Conservation (phyloP, 2,888 invertebrate species). For the Gymnocheta viridis region DNA sequence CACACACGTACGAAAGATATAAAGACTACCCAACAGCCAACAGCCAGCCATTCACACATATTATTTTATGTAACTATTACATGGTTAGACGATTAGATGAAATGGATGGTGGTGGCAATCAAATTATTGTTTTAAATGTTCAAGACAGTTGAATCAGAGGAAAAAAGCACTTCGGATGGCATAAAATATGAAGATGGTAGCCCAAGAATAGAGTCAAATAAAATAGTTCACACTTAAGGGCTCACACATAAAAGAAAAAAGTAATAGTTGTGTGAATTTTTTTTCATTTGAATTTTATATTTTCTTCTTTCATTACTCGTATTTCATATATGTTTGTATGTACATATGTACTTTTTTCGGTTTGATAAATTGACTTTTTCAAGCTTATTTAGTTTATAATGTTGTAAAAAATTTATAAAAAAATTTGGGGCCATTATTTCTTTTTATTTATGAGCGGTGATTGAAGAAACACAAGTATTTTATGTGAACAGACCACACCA, state of each 20-base stretch:
- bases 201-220: conserved; percentile 15
- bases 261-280: conserved; percentile 64
- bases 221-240: conserved; percentile 7
- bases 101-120: conserved; percentile 60
- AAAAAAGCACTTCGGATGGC: conserved; percentile 1
- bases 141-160: conserved; percentile 16
- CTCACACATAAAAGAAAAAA: not conserved
- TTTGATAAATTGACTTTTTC: conserved; percentile 76
- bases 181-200: conserved; percentile 21
- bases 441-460: conserved; percentile 6
- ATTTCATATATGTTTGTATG: not conserved
- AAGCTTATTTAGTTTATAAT: conserved; percentile 78
- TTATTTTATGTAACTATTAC: conserved; percentile 43
- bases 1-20: not conserved
- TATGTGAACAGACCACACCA: conserved; percentile 17
- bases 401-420: conserved; percentile 66
- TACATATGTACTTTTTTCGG: conserved; percentile 30
- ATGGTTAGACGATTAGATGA: conserved; percentile 33
- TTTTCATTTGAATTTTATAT: conserved; percentile 60
- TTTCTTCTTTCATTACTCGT: conserved; percentile 8
- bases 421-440: conserved; percentile 1
- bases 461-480: conserved; percentile 15
- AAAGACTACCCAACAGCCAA: conserved; percentile 13
- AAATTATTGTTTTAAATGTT: conserved; percentile 61
- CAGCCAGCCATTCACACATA: conserved; percentile 27